A percentile compares a stretch with the other conserved stretches of the same genome.
Evolutionary conservation across 2,113 vertebrate genomes (phyloP).

Genomic region (Nannospalax galili): DNA sequence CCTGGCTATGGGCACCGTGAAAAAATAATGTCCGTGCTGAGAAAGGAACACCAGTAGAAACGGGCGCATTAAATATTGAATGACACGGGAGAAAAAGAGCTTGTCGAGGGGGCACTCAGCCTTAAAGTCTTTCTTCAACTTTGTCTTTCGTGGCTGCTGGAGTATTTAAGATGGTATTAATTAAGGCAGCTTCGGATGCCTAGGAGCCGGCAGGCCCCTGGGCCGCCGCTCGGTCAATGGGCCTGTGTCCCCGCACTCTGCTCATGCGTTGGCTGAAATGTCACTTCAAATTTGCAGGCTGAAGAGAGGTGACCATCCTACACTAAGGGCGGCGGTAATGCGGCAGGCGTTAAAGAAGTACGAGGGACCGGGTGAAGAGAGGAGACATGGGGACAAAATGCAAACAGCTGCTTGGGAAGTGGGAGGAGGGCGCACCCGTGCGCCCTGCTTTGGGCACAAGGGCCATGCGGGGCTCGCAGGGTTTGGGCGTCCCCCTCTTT

Average conservation of each 20-base stretch:
- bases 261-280: constrained; percentile 81
- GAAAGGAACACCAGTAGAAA: constrained; percentile 88
- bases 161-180: constrained; percentile 89
- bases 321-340: constrained; percentile 71
- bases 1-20: constrained; percentile 88
- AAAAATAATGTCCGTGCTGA: constrained; percentile 89
- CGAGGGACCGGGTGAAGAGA: not conserved
- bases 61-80: constrained; percentile 90
- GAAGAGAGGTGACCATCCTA: constrained; percentile 79
- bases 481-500: constrained; percentile 42
- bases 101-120: constrained; percentile 87
- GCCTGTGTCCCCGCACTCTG: constrained; percentile 72
- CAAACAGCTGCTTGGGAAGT: constrained; percentile 42
- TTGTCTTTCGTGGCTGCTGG: constrained; percentile 85
- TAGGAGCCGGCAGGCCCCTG: constrained; percentile 81
- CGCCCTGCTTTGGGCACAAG: constrained; percentile 74
- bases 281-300: constrained; percentile 85
- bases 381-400: constrained; percentile 49
- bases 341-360: constrained; percentile 66
- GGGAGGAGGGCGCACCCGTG: not conserved
- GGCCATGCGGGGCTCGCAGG: constrained; percentile 62
- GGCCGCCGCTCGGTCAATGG: constrained; percentile 81
- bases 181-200: constrained; percentile 88
- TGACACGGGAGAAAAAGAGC: constrained; percentile 86
- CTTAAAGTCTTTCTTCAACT: constrained; percentile 89